Evolutionary conservation across 1,140 invertebrate genomes (phyloP), one percentile per base, ranked within the genome.

Genomic region (Aphis gossypii): DNA sequence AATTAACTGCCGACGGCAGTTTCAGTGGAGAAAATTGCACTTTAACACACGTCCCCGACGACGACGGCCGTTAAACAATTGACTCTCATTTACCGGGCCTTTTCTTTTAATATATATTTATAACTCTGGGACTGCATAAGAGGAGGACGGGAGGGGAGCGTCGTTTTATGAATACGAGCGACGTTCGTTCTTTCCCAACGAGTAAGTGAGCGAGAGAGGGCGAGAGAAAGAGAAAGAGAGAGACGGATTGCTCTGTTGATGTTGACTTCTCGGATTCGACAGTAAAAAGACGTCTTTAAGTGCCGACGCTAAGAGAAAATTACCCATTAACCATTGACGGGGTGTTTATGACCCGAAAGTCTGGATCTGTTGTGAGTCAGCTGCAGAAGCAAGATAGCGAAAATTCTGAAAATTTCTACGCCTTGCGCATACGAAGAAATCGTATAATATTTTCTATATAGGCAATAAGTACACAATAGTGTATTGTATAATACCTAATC

Each of bases 61-160:
- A 38, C 44, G 41, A 76, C 41, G 76, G 91, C 48, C 91, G 90
- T 92, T 92, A 92, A 92, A 92, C 90, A 83, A 92, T 92, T 83
- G 90, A 92, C 90, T 92, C 90, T 68, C 60, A 82, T 92, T 92
- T 82, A 35, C 90, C 44, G 90, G 44, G 90, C 90, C 23, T 92
- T 92, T 92, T 92, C 90, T 92, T 92, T 86, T 91, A 92, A 76
- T 92, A 83, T 83, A 38, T 35, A 88, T 92, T 91, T 82, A 92
- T 82, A 82, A 92, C 90, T 60, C 21, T 30, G 41, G 11, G 30
- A 5, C 5, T 1, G 54, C 18, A 51, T 14, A 35, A 9, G 2
- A 23, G 20, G 8, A n/a, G 51, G 8, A 21, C 30, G 6, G 54
- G 51, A 21, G 4, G 25, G 38, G 20, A 1, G 1, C 48, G 88